Conservation (phyloP, 1,140 invertebrate genomes). For the Drosophila ogumai region DNA sequence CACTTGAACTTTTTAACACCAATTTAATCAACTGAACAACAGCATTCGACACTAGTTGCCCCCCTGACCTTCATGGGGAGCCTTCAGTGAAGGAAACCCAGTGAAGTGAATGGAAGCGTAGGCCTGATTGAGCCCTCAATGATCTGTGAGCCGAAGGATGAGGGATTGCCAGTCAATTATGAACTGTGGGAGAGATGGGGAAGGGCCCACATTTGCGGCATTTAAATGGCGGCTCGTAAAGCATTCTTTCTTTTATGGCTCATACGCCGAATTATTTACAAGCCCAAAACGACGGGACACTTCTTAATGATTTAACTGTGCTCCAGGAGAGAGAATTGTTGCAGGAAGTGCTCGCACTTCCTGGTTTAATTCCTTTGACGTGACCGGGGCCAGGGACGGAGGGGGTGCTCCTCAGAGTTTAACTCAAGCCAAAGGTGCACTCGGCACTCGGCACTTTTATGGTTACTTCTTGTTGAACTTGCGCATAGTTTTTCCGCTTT, state of each 20-base stretch:
- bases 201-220: conserved; percentile 25
- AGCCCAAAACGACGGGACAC: conserved; percentile 18
- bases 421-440: conserved; percentile 53
- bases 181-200: neutral
- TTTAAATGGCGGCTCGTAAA: conserved; percentile 56
- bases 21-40: conserved; percentile 76
- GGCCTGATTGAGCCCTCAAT: conserved; percentile 56
- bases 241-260: conserved; percentile 42
- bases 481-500: conserved; percentile 42
- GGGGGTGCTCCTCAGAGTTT: conserved; percentile 19
- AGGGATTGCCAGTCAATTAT: conserved; percentile 49
- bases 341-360: conserved; percentile 54
- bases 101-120: conserved; percentile 41
- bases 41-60: conserved; percentile 44
- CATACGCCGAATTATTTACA: conserved; percentile 53
- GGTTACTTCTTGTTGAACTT: conserved; percentile 48
- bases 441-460: conserved; percentile 50
- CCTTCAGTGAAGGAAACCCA: conserved; percentile 17
- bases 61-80: neutral
- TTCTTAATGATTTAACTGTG: conserved; percentile 69
- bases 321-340: conserved; percentile 41
- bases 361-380: conserved; percentile 72
- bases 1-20: conserved; percentile 80
- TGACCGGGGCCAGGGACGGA: conserved; percentile 41
- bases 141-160: conserved; percentile 39